A percentile compares a stretch with the other conserved stretches of the same genome.
These are phyloP conservation scores for Epicauta chinensis DNA, from an alignment of 1,140 invertebrate genomes.

Conservation along the genomic window DNA sequence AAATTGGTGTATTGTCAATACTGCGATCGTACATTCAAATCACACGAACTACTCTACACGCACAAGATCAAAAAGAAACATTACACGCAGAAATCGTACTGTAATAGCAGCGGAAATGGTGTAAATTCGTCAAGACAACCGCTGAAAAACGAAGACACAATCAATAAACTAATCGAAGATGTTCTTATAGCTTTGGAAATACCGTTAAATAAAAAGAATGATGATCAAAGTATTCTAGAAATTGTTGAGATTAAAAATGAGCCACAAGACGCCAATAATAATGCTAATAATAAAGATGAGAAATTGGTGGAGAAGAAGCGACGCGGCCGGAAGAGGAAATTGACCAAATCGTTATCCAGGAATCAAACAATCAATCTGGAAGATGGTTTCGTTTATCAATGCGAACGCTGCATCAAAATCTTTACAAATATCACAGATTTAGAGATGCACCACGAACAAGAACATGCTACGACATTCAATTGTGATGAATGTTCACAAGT, in stretches of 20 bases:
- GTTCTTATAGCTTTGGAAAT: slow-evolving; percentile 32
- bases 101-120: background rate
- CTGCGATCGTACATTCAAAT: slow-evolving; percentile 41
- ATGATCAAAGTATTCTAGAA: slow-evolving; percentile 12
- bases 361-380: slow-evolving; percentile 6
- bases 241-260: background rate
- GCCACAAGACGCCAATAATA: background rate
- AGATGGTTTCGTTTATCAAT: slow-evolving; percentile 39
- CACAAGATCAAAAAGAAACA: slow-evolving; percentile 43
- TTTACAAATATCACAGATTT: slow-evolving; percentile 33
- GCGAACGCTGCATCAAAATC: slow-evolving; percentile 37
- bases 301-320: slow-evolving; percentile 26
- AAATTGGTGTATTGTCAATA: slow-evolving; percentile 42
- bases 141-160: slow-evolving; percentile 26
- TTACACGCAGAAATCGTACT: slow-evolving; percentile 34
- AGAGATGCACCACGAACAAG: slow-evolving; percentile 36
- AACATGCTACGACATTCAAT: slow-evolving; percentile 44
- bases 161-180: slow-evolving; percentile 38
- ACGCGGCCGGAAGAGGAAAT: slow-evolving; percentile 32
- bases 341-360: slow-evolving; percentile 15
- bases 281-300: slow-evolving; percentile 9
- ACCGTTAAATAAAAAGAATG: slow-evolving; percentile 18
- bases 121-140: slow-evolving; percentile 3
- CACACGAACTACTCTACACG: slow-evolving; percentile 39
- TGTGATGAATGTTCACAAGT: slow-evolving; percentile 49